Evolutionary conservation across 2,797 vertebrate species (phyloP).

Genomic region (Alauda arvensis): DNA sequence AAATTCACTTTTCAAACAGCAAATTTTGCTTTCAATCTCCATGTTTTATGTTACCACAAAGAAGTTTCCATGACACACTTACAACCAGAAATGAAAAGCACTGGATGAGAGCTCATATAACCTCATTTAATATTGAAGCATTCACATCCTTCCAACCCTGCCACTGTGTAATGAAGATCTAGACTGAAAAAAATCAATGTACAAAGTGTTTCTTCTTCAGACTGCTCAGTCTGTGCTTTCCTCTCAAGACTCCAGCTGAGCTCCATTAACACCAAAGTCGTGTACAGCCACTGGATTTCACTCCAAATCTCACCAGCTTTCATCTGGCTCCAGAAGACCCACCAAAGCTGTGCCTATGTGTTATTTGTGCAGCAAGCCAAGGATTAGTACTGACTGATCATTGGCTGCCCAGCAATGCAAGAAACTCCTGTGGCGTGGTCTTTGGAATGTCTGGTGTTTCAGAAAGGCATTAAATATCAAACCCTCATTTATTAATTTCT

Average conservation of each 20-base stretch:
- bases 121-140: neutral
- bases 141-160: neutral
- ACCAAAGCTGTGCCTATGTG: neutral
- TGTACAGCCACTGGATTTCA: neutral
- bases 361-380: slow-evolving; percentile 6
- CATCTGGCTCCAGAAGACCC: neutral
- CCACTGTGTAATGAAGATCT: neutral
- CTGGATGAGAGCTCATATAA: neutral
- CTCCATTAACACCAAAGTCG: neutral
- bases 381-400: neutral
- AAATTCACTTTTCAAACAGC: neutral
- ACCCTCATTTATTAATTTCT: neutral
- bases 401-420: neutral
- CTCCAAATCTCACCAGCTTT: neutral
- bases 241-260: neutral
- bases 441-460: neutral
- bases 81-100: neutral
- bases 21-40: neutral
- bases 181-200: neutral
- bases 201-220: neutral
- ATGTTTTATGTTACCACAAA: neutral
- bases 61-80: neutral
- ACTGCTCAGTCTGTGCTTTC: neutral
- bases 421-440: neutral
- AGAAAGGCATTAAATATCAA: slow-evolving; percentile 34